Conservation (phyloP, 1,140 invertebrate species). For the Dryas iulia region DNA sequence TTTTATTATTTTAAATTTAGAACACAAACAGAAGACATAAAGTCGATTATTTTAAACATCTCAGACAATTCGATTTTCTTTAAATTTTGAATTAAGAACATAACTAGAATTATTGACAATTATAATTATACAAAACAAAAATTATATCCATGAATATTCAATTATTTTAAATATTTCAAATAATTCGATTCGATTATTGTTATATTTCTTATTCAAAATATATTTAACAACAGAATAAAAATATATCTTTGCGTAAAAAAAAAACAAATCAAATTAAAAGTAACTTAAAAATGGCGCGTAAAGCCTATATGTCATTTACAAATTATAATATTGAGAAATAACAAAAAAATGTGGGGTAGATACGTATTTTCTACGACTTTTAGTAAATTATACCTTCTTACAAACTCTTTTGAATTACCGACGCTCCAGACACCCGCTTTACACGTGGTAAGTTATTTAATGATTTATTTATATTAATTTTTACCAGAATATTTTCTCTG, state of each 20-base stretch:
- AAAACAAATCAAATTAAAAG: neutral
- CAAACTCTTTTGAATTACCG: conserved; percentile 1
- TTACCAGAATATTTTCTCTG: conserved; percentile 40
- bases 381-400: conserved; percentile 14
- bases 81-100: too few relatives aligned
- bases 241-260: neutral
- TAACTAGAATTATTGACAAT: too few relatives aligned
- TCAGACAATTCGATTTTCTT: too few relatives aligned
- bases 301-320: neutral
- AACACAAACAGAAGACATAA: too few relatives aligned
- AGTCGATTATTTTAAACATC: too few relatives aligned
- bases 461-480: conserved; percentile 36
- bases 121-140: too few relatives aligned
- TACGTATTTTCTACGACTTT: conserved; percentile 2
- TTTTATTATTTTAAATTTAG: too few relatives aligned
- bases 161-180: too few relatives aligned
- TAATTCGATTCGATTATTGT: too few relatives aligned
- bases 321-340: neutral
- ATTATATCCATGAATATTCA: too few relatives aligned
- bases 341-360: conserved; percentile 6
- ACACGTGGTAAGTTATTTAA: conserved; percentile 57
- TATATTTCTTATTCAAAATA: neutral
- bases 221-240: neutral
- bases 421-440: conserved; percentile 36
- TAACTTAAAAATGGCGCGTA: neutral